phyloP scores from a whole-genome alignment of 2,113 vertebrate species.

The Corvus cornix region DNA sequence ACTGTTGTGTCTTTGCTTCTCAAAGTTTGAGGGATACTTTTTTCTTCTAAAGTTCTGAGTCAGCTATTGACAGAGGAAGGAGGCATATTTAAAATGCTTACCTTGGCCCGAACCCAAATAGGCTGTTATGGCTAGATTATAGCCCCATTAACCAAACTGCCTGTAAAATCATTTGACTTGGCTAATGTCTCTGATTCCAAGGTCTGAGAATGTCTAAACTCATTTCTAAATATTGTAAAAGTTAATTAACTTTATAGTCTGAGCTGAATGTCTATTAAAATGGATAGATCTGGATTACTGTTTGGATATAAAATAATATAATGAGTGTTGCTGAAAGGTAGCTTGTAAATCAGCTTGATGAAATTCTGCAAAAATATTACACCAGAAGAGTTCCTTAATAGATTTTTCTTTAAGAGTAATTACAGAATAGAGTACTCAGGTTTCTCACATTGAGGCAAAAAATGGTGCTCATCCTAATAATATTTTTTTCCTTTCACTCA shows the following conservation, averaged over 20 bases:
- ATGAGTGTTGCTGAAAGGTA: background rate
- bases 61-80: background rate
- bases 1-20: background rate
- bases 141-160: constrained; percentile 28
- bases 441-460: background rate
- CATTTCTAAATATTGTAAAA: constrained; percentile 40
- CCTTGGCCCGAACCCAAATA: background rate
- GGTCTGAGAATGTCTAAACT: constrained; percentile 13
- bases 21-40: background rate
- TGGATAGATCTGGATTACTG: background rate
- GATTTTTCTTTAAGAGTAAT: background rate
- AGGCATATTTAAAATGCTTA: background rate
- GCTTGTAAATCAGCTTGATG: background rate
- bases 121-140: background rate
- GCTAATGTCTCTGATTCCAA: constrained; percentile 22
- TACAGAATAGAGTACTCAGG: background rate
- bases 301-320: background rate
- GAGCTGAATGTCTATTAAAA: background rate
- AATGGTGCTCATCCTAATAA: background rate
- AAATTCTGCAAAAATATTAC: background rate
- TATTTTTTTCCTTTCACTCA: background rate
- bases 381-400: background rate
- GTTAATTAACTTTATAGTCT: constrained; percentile 42
- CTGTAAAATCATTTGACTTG: constrained; percentile 34
- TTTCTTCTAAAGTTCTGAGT: background rate